These are phyloP conservation scores for Sphaerophoria rueppellii DNA, from an alignment of 2,888 invertebrate species.

Conservation along the genomic window DNA sequence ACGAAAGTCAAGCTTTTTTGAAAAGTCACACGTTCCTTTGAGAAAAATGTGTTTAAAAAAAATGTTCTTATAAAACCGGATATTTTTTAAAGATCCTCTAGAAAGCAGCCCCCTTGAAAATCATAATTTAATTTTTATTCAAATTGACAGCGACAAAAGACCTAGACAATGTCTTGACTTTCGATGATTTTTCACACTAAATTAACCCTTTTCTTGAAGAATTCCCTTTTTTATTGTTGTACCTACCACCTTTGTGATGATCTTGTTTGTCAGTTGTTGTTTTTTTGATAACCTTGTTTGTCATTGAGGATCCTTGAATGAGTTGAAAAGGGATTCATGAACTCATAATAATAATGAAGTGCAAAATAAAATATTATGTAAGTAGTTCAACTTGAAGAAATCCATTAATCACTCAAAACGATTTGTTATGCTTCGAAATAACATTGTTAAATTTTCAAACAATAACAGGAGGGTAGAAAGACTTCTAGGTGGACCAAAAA, in stretches of 20 bases:
- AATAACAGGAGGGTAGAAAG: conserved; percentile 39
- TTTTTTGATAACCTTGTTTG: conserved; percentile 1
- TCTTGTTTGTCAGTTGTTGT: conserved; percentile 41
- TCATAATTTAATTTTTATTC: conserved; percentile 25
- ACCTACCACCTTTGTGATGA: conserved; percentile 24
- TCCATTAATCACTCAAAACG: conserved; percentile 64
- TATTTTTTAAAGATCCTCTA: too few species aligned
- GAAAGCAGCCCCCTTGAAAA: neutral
- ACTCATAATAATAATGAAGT: conserved; percentile 51
- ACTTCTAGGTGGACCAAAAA: too few species aligned
- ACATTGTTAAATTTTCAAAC: conserved; percentile 19
- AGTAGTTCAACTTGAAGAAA: conserved; percentile 14
- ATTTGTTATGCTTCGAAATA: conserved; percentile 63
- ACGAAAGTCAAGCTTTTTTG: too few species aligned
- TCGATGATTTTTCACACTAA: conserved; percentile 51
- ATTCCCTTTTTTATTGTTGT: neutral
- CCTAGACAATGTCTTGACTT: conserved; percentile 37
- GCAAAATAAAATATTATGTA: conserved; percentile 26
- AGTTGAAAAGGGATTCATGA: conserved; percentile 35
- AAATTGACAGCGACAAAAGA: neutral
- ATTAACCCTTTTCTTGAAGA: conserved; percentile 62
- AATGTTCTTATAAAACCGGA: too few species aligned
- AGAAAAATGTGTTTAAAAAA: too few species aligned
- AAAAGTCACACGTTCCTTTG: too few species aligned
- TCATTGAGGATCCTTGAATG: conserved; percentile 19